These are phyloP conservation scores for Sebastes matsubarae DNA, from an alignment of 2,797 vertebrate genomes.

Conservation along the genomic window DNA sequence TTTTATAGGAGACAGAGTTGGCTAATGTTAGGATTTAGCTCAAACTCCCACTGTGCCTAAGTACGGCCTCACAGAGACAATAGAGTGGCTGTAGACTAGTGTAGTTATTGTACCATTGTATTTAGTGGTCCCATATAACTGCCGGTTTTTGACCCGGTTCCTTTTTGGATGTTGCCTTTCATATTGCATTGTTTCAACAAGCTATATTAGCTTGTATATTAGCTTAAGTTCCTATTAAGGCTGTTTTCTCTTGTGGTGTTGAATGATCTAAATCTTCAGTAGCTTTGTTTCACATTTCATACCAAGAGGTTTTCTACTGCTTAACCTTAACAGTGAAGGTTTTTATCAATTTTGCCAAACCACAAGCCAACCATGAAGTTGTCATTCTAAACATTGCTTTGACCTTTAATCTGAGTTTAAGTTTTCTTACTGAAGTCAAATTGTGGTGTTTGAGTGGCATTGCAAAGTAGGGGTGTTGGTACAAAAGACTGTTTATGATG, in stretches of 20 bases:
- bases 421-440: background rate
- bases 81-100: background rate
- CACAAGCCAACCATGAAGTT: conserved; percentile 12
- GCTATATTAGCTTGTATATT: background rate
- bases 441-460: background rate
- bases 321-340: conserved; percentile 5
- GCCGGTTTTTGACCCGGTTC: background rate
- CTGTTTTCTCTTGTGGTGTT: background rate
- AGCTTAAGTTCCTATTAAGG: background rate
- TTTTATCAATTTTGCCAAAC: conserved; percentile 5
- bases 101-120: background rate
- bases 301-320: background rate
- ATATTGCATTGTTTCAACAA: background rate
- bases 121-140: background rate
- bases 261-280: background rate
- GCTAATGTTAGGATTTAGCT: background rate
- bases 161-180: background rate
- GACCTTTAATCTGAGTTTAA: conserved; percentile 22
- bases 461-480: background rate
- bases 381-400: conserved; percentile 6
- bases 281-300: background rate
- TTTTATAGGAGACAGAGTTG: background rate
- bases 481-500: conserved; percentile 1
- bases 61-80: background rate
- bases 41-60: background rate